Conservation (phyloP, 2,113 vertebrate genomes). For the Otis tarda region DNA sequence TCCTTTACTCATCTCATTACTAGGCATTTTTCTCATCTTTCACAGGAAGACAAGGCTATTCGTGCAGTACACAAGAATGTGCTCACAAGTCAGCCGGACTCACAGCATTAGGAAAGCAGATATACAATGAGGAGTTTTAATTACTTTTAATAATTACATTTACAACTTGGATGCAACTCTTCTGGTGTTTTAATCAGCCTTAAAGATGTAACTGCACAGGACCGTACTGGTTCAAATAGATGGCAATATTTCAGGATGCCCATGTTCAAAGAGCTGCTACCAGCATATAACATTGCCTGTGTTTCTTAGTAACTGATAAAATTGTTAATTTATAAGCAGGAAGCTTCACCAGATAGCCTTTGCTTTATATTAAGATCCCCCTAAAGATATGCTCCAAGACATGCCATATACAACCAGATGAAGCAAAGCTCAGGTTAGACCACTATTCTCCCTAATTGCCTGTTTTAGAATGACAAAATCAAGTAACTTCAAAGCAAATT, state of each 20-base stretch:
- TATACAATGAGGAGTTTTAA: not conserved
- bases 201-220: not conserved
- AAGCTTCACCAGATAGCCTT: not conserved
- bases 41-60: not conserved
- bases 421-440: not conserved
- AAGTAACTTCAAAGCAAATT: conserved; percentile 6
- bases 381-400: not conserved
- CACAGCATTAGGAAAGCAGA: not conserved
- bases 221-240: not conserved
- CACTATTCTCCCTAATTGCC: not conserved
- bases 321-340: not conserved
- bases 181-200: not conserved
- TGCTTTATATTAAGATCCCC: not conserved
- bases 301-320: conserved; percentile 51
- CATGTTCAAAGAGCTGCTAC: not conserved
- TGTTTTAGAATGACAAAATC: conserved; percentile 18
- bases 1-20: not conserved
- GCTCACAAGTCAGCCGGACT: not conserved
- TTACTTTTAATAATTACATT: not conserved
- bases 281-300: not conserved
- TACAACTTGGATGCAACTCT: not conserved
- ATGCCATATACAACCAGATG: not conserved
- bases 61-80: not conserved
- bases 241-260: not conserved
- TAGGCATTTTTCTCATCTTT: not conserved